Percentiles rank a stretch among this genome's conserved stretches.
phyloP scores from a whole-genome alignment of 2,113 vertebrate genomes.

The Anas platyrhynchos region DNA sequence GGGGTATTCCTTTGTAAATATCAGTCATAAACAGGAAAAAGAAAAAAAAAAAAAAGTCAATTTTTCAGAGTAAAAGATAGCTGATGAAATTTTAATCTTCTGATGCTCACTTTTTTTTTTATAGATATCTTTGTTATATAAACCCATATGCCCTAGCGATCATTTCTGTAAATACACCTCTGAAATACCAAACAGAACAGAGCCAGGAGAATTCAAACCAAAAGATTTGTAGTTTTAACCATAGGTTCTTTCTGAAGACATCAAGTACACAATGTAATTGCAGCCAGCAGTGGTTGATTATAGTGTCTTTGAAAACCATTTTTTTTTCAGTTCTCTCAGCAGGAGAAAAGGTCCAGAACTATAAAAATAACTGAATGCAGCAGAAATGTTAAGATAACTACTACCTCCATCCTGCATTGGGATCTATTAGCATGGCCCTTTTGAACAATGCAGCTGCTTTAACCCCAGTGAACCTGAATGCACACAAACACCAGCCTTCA shows the following conservation, averaged over 20 bases:
- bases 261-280: constrained; percentile 53
- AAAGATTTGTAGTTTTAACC: constrained; percentile 31
- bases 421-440: background rate
- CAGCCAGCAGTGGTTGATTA: constrained; percentile 55
- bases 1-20: constrained; percentile 46
- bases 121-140: constrained; percentile 12
- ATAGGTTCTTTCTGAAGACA: constrained; percentile 50
- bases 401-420: background rate
- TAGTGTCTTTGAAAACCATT: constrained; percentile 56
- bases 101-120: background rate
- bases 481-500: background rate
- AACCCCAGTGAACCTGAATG: background rate
- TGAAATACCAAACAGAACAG: constrained; percentile 19
- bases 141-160: background rate
- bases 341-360: constrained; percentile 41
- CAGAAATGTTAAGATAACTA: constrained; percentile 30
- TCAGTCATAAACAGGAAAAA: background rate
- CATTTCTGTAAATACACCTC: constrained; percentile 7
- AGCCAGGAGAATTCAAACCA: constrained; percentile 21
- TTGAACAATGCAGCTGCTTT: background rate
- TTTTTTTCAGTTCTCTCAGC: constrained; percentile 54
- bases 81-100: constrained; percentile 34
- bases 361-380: constrained; percentile 52
- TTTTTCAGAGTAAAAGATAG: constrained; percentile 15
- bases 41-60: background rate